Evolutionary conservation across 2,888 invertebrate genomes (phyloP), one percentile per base, ranked within the genome.

Genomic region (Poecilus cupreus): DNA sequence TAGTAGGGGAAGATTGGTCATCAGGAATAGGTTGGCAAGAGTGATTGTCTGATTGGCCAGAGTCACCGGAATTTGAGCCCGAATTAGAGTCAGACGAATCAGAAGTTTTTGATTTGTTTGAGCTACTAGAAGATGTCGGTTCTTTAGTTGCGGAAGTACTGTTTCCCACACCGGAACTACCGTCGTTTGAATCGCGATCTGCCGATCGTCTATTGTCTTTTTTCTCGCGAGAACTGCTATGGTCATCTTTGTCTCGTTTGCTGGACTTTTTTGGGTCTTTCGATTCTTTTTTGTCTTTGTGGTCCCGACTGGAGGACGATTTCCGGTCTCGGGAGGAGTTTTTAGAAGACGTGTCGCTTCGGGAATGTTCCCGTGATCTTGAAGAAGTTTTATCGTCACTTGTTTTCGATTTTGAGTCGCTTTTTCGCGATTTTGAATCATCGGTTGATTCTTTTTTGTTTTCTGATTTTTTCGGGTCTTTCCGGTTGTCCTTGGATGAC

Each of bases 171-270:
- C 90, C 90, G 20, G 89, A 89, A 39, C 89, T 89, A 43, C 94
- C 95, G 87, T 95, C 96, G 84, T 95, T 95, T 0, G 96, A 96
- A 88, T 96, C 95, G 82, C 94, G 90, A 84, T 95, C 96, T 0
- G 95, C 94, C 0, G 96, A 96, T 70, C 95, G 90, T 5, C 96
- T 91, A 83, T 91, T 92, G 76, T 92, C 92, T 10, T 91, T 91
- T 85, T 94, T 93, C 0, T 92, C 91, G 43, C 93, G 93, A 3
- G 92, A 89, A 84, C 93, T 92, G 81, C 92, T 93, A 86, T 95
- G 95, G 87, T 96, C 95, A 86, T 96, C 95, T 80, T 90, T 90
- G 1, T 91, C 89, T 86, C 92, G 92, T 85, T 91, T 91, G 20
- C 88, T 89, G 77, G 90, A 89, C 84, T 90, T 91, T 89, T 86